Percentiles rank a stretch among this genome's conserved stretches.
phyloP scores from a whole-genome alignment of 2,888 invertebrate species.

The Acheta domesticus region DNA sequence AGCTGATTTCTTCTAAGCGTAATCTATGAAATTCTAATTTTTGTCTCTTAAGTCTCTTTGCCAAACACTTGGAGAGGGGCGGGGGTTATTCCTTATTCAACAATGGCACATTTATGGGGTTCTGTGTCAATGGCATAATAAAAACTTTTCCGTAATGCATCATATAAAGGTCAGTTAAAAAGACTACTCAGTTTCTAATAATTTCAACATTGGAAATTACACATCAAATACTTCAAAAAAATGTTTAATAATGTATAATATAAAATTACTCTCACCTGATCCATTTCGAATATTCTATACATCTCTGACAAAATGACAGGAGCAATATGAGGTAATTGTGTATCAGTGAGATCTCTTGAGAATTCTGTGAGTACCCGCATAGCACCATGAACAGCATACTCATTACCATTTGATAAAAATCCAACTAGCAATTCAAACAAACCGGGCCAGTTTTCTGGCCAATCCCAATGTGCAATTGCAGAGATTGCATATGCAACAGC shows the following conservation, averaged over 20 bases:
- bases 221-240: conserved; percentile 18
- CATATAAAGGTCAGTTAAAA: neutral
- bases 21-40: no score
- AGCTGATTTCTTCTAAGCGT: no score
- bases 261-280: conserved; percentile 49
- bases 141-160: neutral
- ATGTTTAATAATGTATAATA: conserved; percentile 26
- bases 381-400: conserved; percentile 63
- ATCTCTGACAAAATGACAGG: conserved; percentile 67
- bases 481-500: conserved; percentile 69
- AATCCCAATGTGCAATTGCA: conserved; percentile 68
- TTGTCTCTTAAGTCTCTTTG: no score
- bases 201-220: neutral
- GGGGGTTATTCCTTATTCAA: no score
- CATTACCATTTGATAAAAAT: conserved; percentile 58
- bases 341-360: conserved; percentile 61
- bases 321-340: conserved; percentile 62
- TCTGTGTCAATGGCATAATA: neutral
- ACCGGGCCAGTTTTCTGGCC: conserved; percentile 69
- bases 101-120: no score
- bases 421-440: conserved; percentile 64
- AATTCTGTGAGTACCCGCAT: conserved; percentile 70
- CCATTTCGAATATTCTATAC: conserved; percentile 62
- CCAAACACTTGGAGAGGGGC: no score
- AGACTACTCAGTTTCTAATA: neutral